Base-by-base conservation (phyloP, 2,888 invertebrate genomes). In the Sturmia bella region DNA sequence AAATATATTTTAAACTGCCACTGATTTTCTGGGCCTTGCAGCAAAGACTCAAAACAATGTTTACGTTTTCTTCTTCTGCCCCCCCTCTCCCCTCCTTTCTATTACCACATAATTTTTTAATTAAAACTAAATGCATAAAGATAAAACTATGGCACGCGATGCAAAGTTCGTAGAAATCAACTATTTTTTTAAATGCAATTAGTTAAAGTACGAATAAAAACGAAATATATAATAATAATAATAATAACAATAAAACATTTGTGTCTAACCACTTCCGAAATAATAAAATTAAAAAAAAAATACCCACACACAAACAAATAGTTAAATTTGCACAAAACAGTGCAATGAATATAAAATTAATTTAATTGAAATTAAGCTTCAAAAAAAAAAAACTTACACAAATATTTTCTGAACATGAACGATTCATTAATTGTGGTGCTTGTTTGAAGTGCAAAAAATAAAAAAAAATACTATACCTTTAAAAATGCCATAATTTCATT, bases 71-170 rank as follows among this genome's bases (percentile, higher is more conserved):
- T 61, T 43, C 11, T 21, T 64, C 13, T n/a, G 13, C n/a, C 24
- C 4, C 9, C 3, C 7, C 15, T 15, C 12, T 15, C 9, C 9
- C 7, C 21, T 17, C 27, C 59, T 9, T 50, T 5, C 37, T 13
- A 9, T 13, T 37, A 17, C 50, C 19, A 50, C 41, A n/a, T 27
- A 17, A 17, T 27, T 61, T 50, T 21, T 59, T 57, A 32, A 15
- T 17, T 37, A 24, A 15, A 37, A 54, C 19, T 45, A 54, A 12
- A 54, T 37, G 4, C 11, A 54, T 54, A 17, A 24, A 64, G 56
- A 74, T 64, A 64, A 74, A 27, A 43, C 52, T 56, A 7, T 57
- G 64, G 74, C 64, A 74, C 74, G 64, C 64, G 64, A 74, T 74
- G 12, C 21, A 45, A 56, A 74, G 37, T 63, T 54, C 54, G 37